Evolutionary conservation across 2,113 vertebrate genomes (phyloP).

Genomic region (Climacteris rufus): DNA sequence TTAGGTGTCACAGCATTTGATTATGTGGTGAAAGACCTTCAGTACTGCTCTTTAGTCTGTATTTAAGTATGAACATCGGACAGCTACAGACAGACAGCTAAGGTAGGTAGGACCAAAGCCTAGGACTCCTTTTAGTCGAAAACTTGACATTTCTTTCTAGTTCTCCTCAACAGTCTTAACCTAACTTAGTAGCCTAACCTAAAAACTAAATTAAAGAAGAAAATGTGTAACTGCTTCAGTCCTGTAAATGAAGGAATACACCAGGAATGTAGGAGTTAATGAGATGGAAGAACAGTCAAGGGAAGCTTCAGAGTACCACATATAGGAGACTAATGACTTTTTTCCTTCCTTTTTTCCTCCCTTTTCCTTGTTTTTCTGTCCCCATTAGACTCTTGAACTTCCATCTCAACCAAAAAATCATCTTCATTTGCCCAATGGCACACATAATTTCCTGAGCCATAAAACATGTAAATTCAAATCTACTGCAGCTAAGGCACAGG

Average conservation of each 20-base stretch:
- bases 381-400: background rate
- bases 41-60: background rate
- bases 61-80: background rate
- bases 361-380: background rate
- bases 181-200: background rate
- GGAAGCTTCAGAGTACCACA: background rate
- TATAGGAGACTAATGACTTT: background rate
- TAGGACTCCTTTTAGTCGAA: background rate
- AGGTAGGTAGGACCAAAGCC: background rate
- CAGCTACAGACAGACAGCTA: background rate
- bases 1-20: background rate
- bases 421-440: background rate
- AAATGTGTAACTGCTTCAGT: background rate
- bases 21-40: background rate
- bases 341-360: background rate
- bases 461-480: background rate
- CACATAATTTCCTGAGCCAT: background rate
- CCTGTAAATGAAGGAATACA: background rate
- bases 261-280: background rate
- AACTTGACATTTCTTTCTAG: background rate
- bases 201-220: background rate
- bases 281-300: background rate
- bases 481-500: background rate
- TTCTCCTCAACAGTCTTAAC: background rate
- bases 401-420: background rate